Percentiles rank a stretch among this genome's conserved stretches.
Evolutionary conservation across 1,140 invertebrate species (phyloP).

Genomic region (Pseudomyrmex concolor): DNA sequence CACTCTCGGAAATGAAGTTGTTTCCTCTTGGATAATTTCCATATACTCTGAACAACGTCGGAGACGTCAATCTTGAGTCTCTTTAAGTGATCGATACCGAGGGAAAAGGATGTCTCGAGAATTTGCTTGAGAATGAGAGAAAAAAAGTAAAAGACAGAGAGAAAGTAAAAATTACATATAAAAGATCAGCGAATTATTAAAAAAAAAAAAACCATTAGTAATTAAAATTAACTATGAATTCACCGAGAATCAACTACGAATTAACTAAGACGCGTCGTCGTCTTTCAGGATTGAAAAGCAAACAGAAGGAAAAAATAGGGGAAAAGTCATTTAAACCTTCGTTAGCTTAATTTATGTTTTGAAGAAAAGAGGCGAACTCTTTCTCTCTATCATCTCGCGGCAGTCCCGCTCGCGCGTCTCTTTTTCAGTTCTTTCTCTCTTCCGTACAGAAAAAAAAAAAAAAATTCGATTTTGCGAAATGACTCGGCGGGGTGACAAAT

Average conservation of each 20-base stretch:
- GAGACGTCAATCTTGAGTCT: conserved; percentile 20
- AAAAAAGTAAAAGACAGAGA: not conserved
- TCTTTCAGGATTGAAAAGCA: too few species aligned
- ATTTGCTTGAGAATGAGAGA: not conserved
- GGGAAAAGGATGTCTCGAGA: not conserved
- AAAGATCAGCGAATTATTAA: too few species aligned
- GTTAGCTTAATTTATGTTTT: not conserved
- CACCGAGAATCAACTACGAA: not conserved
- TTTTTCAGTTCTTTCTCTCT: conserved; percentile 16
- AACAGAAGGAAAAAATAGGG: not conserved
- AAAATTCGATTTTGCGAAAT: conserved; percentile 61
- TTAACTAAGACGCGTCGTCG: too few species aligned
- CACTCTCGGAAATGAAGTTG: conserved; percentile 32
- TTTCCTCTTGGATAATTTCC: conserved; percentile 43
- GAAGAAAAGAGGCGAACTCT: not conserved
- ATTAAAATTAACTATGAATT: not conserved
- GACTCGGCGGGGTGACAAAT: conserved; percentile 53
- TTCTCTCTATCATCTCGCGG: not conserved
- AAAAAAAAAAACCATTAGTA: not conserved
- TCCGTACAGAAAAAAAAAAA: not conserved
- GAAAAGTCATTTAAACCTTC: not conserved
- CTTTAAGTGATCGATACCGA: not conserved
- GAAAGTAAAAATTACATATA: not conserved
- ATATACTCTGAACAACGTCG: not conserved
- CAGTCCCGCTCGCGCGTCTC: not conserved